Base-by-base conservation (phyloP, 1,140 invertebrate species). In the Coelopa frigida region DNA sequence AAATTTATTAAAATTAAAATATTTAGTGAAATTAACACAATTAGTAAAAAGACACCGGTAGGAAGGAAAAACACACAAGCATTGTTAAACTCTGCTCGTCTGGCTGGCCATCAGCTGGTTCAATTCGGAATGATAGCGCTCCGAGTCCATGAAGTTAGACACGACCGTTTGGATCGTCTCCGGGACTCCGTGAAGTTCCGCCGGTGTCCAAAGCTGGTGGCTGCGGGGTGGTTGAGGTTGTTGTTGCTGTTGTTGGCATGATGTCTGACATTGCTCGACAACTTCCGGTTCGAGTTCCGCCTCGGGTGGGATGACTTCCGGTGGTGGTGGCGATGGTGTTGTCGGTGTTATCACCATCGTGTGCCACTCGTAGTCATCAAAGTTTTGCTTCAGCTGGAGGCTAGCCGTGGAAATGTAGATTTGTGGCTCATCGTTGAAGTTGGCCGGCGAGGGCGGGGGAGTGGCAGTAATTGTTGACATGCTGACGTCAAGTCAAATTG, bases 311-410 rank as follows among this genome's bases (percentile, higher is more conserved):
- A n/a, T n/a, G n/a, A n/a, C n/a, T n/a, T n/a, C n/a, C 21, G 10
- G 14, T 33, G 24, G 44, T 23, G 20, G 23, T 21, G 8, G 17
- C 35, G n/a, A 36, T 22, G 1, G 46, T 18, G 14, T 31, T 44
- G 46, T 26, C 15, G 55, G 47, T 7, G 40, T 46, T 32, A 59
- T 51, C 44, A 51, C 49, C 20, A 54, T 49, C 12, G 62, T 66
- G 18, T 51, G 62, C 58, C 58, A 66, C 33, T 57, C 59, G 40
- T 61, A 66, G 43, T 46, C 38, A 6, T 40, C 15, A 14, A 14
- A 10, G 23, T 23, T 44, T 7, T 27, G 23, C 41, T 54, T 53
- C 46, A 66, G 32, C 36, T 62, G 46, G 5, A 66, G 51, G 26
- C 44, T 59, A 27, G 53, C 56, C 20, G 42, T 46, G 39, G 54